A percentile compares a stretch with the other conserved stretches of the same genome.
Evolutionary conservation across 2,113 vertebrate species (phyloP).

Genomic region (Gallinago jamesoni): DNA sequence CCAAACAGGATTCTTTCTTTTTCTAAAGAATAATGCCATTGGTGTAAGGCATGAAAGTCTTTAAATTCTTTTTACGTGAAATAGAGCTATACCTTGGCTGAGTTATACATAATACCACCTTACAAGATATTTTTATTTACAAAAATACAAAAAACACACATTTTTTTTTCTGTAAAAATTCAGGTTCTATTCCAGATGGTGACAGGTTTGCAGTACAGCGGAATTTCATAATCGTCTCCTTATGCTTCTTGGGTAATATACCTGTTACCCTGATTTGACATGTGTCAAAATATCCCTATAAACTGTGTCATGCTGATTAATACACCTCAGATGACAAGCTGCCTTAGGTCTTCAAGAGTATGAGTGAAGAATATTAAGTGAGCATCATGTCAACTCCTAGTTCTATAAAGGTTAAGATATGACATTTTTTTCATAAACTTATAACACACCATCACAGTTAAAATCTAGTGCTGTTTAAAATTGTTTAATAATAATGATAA

Average conservation of each 20-base stretch:
- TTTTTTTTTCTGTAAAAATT: constrained; percentile 23
- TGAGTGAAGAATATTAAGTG: constrained; percentile 35
- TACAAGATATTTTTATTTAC: not conserved
- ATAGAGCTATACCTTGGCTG: not conserved
- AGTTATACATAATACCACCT: not conserved
- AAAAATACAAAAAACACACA: not conserved
- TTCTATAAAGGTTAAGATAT: not conserved
- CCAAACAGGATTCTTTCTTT: not conserved
- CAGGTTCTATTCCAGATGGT: not conserved
- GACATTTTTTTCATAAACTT: not conserved
- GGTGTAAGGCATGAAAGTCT: not conserved
- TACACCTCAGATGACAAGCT: constrained; percentile 2
- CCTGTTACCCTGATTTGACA: constrained; percentile 44
- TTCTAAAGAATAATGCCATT: not conserved
- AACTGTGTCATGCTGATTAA: constrained; percentile 38
- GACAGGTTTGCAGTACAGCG: not conserved
- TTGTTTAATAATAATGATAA: not conserved
- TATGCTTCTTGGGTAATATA: constrained; percentile 30
- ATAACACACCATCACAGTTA: not conserved
- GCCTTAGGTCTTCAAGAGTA: not conserved
- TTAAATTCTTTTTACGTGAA: not conserved
- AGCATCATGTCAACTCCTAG: not conserved
- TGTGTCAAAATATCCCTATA: constrained; percentile 60
- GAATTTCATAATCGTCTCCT: constrained; percentile 38
- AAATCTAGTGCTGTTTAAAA: not conserved